These are phyloP conservation scores for Genyomyrus donnyi DNA, from an alignment of 2,113 vertebrate species.

Conservation along the genomic window DNA sequence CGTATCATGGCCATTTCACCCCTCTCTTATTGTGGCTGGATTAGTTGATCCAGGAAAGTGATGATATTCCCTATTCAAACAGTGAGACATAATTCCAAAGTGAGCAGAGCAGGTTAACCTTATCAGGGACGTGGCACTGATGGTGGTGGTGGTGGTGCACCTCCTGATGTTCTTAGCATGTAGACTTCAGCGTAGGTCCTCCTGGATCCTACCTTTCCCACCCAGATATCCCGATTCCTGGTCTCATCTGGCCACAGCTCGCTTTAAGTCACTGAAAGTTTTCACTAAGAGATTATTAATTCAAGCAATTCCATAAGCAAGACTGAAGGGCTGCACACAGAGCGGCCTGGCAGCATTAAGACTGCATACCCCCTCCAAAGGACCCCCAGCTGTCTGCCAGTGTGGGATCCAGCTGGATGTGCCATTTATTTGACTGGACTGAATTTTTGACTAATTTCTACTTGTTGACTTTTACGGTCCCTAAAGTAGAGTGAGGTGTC, in stretches of 20 bases:
- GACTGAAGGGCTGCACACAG: not conserved
- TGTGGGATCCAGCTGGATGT: too few relatives aligned
- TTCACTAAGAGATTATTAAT: not conserved
- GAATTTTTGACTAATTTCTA: not conserved
- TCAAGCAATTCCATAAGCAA: not conserved
- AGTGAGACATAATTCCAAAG: not conserved
- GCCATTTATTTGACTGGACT: not conserved
- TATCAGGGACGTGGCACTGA: not conserved
- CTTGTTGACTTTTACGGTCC: not conserved
- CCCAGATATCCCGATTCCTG: too few relatives aligned
- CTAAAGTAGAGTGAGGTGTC: not conserved
- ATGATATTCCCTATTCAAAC: not conserved
- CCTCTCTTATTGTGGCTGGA: too few relatives aligned
- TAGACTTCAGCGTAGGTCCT: not conserved
- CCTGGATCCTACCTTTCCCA: not conserved
- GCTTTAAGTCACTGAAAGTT: not conserved
- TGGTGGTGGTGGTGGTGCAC: not conserved
- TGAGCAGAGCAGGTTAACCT: not conserved
- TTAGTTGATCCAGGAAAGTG: too few relatives aligned
- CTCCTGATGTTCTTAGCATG: not conserved
- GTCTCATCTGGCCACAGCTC: not conserved
- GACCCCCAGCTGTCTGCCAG: not conserved
- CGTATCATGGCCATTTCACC: too few relatives aligned
- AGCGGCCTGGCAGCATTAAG: not conserved
- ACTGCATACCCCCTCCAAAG: not conserved